Evolutionary conservation across 1,140 invertebrate genomes (phyloP), one percentile per base, ranked within the genome.

Genomic region (Phocides pigmalion): DNA sequence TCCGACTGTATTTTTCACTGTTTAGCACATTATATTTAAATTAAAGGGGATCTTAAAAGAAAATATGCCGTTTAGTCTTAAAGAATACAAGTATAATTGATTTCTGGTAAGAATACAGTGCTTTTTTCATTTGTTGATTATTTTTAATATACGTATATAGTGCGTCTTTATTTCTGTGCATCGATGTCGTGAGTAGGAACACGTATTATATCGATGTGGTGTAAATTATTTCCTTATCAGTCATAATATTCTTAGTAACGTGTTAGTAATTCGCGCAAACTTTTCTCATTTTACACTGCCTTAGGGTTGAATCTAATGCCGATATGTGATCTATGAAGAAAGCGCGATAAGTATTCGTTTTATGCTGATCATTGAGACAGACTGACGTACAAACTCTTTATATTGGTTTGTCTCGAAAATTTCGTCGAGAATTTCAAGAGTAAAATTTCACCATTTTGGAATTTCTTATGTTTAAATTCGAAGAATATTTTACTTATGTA

Each of bases 211-310:
- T 12, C 16, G n/a, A 20, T n/a, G n/a, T 20, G 17, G 1, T 46
- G 16, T 11, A 46, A 46, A 20, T 20, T 46, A 46, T 20, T 46
- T 20, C 16, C 16, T 46, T 46, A 46, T 46, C 42, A 4, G 42
- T 20, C 17, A n/a, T 46, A 46, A 12, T 46, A 14, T 39, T 39
- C 35, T 39, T 39, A 12, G 35, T 14, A 39, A 14, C 8, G 0
- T 4, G 35, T 39, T 39, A 14, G n/a, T 39, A n/a, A 39, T 39
- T 39, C 12, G 11, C 35, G 12, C 35, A 5, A 39, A 12, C 12
- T 39, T 14, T 39, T 39, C 35, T 39, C n/a, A 39, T 11, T 3
- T 39, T 39, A n/a, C 9, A 11, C 9, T n/a, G 20, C 5, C 20
- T 0, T 11, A 14, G 8, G 35, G 35, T 14, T 39, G 14, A 14